phyloP scores from a whole-genome alignment of 2,797 vertebrate genomes.

The Acanthis flammea region DNA sequence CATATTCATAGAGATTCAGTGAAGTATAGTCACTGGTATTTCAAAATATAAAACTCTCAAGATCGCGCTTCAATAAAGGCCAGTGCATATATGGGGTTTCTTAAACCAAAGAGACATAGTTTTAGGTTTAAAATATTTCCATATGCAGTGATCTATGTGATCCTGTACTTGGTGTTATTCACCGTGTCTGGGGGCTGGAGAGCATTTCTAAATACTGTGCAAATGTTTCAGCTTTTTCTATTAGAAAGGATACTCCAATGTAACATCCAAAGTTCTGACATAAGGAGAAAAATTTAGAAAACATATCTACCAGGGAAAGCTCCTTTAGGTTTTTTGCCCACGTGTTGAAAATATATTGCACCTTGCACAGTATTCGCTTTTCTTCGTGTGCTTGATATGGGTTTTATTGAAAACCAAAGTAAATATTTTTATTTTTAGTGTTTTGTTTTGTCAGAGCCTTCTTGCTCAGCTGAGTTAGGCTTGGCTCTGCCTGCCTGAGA shows the following conservation, averaged over 20 bases:
- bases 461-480: neutral
- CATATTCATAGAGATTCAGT: rapidly evolving
- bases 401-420: neutral
- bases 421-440: neutral
- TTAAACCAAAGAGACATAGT: neutral
- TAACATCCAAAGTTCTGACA: neutral
- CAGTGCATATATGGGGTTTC: neutral
- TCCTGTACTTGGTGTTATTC: neutral
- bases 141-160: neutral
- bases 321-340: neutral
- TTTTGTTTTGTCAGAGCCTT: neutral
- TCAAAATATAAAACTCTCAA: neutral
- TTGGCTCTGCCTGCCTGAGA: neutral
- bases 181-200: neutral
- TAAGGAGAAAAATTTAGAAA: neutral
- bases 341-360: neutral
- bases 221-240: neutral
- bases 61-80: neutral
- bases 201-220: neutral
- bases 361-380: neutral
- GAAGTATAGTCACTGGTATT: neutral
- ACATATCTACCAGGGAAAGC: neutral
- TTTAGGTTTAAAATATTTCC: neutral
- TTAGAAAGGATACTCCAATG: neutral
- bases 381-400: neutral